Percentiles rank a stretch among this genome's conserved stretches.
Conservation (phyloP, 2,888 invertebrate genomes). For the Odontomyia ornata region DNA sequence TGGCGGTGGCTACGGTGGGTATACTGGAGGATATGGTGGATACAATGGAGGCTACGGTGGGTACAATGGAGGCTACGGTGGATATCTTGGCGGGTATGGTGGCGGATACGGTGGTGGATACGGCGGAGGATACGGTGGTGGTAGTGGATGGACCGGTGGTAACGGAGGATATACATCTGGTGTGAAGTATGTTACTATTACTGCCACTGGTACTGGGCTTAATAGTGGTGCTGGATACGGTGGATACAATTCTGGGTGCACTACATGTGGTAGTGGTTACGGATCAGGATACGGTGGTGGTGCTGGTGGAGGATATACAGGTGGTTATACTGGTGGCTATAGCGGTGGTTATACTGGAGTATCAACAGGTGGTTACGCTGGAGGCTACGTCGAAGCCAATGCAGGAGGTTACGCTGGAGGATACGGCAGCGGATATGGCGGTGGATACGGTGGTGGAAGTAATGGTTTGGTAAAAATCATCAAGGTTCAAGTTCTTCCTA, state of each 20-base stretch:
- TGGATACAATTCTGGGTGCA: background rate
- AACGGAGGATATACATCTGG: background rate
- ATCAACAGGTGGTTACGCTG: too few relatives aligned
- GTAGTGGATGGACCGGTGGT: background rate
- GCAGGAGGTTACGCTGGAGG: slow-evolving; percentile 5
- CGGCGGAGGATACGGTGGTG: background rate
- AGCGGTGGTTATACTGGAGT: background rate
- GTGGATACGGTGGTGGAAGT: slow-evolving; percentile 17
- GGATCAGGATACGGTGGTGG: background rate
- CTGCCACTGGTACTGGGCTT: background rate
- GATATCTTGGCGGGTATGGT: slow-evolving; percentile 19
- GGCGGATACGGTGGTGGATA: background rate
- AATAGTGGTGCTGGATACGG: background rate
- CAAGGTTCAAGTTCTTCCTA: slow-evolving; percentile 1
- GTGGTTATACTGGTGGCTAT: background rate
- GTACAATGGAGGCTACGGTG: background rate
- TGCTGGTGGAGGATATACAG: background rate
- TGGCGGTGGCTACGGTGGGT: background rate
- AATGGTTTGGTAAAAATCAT: slow-evolving; percentile 11
- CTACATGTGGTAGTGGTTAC: background rate
- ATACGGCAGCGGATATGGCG: slow-evolving; percentile 13
- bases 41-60: background rate
- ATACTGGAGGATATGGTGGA: background rate
- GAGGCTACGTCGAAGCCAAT: background rate
- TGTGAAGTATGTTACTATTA: background rate